Conservation (phyloP, 2,888 invertebrate genomes). For the Cyclophora albipunctata region DNA sequence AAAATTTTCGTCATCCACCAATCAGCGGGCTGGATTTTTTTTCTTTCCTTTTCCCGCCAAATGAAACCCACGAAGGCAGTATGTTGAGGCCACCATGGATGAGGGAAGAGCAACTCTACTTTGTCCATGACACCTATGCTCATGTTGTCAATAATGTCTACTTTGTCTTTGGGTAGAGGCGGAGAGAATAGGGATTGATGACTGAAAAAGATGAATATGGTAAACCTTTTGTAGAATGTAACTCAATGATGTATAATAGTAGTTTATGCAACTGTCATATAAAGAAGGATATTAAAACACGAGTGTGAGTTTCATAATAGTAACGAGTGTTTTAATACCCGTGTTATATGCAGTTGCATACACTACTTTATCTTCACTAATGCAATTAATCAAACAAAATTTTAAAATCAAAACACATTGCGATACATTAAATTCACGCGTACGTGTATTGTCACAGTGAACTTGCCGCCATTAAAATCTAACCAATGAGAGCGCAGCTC, state of each 20-base stretch:
- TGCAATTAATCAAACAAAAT: too few species aligned
- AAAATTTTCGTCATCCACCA: constrained; percentile 29
- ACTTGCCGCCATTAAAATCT: too few species aligned
- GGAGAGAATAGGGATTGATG: constrained; percentile 74
- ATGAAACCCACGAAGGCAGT: constrained; percentile 36
- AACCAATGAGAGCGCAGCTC: too few species aligned
- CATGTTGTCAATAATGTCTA: constrained; percentile 69
- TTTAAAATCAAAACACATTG: too few species aligned
- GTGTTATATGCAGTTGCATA: too few species aligned
- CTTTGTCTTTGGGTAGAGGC: constrained; percentile 66
- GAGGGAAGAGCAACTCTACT: constrained; percentile 78
- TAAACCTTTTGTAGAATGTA: not conserved
- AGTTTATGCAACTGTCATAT: too few species aligned
- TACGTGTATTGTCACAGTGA: too few species aligned
- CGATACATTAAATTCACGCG: too few species aligned
- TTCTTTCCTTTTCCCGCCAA: constrained; percentile 43
- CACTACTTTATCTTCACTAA: too few species aligned
- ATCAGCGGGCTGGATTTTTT: constrained; percentile 13
- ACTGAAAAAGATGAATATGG: constrained; percentile 42
- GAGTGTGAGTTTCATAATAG: too few species aligned
- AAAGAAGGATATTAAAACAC: too few species aligned
- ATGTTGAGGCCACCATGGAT: constrained; percentile 77
- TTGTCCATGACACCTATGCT: constrained; percentile 81
- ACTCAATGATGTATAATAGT: not conserved
- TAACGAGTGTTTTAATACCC: too few species aligned